phyloP scores from a whole-genome alignment of 2,113 vertebrate species.

The Scomber scombrus region DNA sequence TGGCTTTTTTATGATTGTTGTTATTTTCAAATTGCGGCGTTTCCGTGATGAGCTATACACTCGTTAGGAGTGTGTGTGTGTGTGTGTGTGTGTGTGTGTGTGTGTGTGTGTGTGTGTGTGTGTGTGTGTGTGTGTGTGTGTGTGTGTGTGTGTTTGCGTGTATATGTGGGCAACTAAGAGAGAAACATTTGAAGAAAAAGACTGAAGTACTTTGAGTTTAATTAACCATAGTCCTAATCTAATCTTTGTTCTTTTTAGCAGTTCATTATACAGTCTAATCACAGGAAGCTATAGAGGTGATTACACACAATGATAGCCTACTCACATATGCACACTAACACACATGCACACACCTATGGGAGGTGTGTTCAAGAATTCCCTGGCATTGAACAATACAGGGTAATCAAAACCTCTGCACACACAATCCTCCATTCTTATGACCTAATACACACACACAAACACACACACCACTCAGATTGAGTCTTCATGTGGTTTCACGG shows the following conservation, averaged over 20 bases:
- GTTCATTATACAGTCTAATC: conserved; percentile 66
- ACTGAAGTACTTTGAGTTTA: conserved; percentile 45
- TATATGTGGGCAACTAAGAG: neutral
- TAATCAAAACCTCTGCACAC: conserved; percentile 49
- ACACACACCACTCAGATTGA: conserved; percentile 13
- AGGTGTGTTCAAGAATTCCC: conserved; percentile 23
- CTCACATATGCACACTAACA: conserved; percentile 12
- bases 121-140: conserved; percentile 9
- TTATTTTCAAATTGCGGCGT: conserved; percentile 80
- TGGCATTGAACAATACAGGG: conserved; percentile 45
- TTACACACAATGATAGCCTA: conserved; percentile 44
- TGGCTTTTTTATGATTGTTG: conserved; percentile 80
- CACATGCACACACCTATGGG: conserved; percentile 24
- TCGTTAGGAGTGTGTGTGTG: conserved; percentile 48
- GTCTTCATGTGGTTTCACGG: conserved; percentile 62
- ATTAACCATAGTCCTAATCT: conserved; percentile 65
- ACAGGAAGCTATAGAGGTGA: conserved; percentile 67
- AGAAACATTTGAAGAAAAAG: conserved; percentile 17
- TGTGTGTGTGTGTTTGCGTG: conserved; percentile 8
- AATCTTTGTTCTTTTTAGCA: conserved; percentile 68
- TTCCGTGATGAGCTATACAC: conserved; percentile 73
- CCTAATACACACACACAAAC: conserved; percentile 43
- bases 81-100: conserved; percentile 3
- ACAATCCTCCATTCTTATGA: conserved; percentile 60
- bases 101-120: conserved; percentile 14